Conservation (phyloP, 2,113 vertebrate genomes). For the Sinosuthora webbiana region DNA sequence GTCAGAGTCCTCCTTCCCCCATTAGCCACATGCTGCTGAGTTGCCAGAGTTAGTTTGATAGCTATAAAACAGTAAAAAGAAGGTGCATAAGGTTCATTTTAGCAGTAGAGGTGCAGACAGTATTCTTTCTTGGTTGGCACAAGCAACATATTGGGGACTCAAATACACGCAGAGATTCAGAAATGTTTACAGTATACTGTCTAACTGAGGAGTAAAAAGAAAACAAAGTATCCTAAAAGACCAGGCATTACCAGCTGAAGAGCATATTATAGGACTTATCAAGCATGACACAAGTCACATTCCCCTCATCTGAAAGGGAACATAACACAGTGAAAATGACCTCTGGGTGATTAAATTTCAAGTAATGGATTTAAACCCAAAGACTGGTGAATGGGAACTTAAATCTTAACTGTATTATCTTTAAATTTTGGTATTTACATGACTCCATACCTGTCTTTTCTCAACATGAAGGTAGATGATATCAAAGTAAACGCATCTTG, state of each 20-base stretch:
- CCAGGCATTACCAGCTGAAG: not conserved
- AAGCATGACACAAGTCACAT: not conserved
- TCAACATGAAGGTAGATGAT: not conserved
- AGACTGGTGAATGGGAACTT: not conserved
- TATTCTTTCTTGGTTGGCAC: not conserved
- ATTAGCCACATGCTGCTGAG: not conserved
- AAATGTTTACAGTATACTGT: not conserved
- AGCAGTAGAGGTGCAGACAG: not conserved
- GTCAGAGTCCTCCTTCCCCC: not conserved
- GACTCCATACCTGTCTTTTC: not conserved
- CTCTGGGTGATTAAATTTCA: not conserved
- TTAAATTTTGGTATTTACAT: not conserved
- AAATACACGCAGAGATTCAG: not conserved
- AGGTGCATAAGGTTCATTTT: not conserved
- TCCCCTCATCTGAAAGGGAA: not conserved
- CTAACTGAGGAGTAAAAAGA: not conserved
- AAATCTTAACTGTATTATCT: not conserved
- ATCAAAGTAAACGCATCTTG: not conserved
- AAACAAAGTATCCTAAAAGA: not conserved
- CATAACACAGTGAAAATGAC: not conserved
- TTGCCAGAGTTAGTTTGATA: not conserved
- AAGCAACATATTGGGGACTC: not conserved
- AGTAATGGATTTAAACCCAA: not conserved
- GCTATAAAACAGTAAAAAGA: not conserved
- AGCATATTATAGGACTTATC: fast-evolving